Conservation (phyloP, 2,888 invertebrate genomes). For the Ecliptopera silaceata region DNA sequence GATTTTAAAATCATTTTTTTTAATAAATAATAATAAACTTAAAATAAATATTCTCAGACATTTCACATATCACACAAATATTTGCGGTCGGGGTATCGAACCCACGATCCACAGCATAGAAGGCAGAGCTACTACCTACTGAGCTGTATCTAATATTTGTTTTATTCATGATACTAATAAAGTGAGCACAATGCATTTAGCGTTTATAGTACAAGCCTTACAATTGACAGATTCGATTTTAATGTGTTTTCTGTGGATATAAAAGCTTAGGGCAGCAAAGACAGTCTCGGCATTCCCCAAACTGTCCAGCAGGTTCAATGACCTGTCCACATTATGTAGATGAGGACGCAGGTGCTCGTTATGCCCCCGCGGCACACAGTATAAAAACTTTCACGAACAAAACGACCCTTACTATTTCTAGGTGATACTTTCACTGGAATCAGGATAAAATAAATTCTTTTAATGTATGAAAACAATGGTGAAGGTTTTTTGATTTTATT, state of each 20-base stretch:
- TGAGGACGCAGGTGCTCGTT: conserved; percentile 77
- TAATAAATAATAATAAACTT: too few relatives aligned
- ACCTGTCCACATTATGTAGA: conserved; percentile 81
- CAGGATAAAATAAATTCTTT: not conserved
- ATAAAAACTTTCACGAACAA: conserved; percentile 74
- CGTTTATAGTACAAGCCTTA: too few relatives aligned
- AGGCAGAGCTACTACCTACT: too few relatives aligned
- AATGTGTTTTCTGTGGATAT: not conserved
- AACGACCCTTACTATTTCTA: conserved; percentile 74
- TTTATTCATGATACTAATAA: too few relatives aligned
- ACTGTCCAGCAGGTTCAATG: conserved; percentile 70
- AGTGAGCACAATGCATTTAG: too few relatives aligned
- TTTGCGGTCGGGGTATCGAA: too few relatives aligned
- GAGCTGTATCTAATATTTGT: too few relatives aligned
- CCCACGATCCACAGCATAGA: too few relatives aligned
- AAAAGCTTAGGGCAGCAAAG: not conserved
- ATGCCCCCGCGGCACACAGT: conserved; percentile 67
- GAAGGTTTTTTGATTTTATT: not conserved
- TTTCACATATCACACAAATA: too few relatives aligned
- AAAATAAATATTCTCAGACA: too few relatives aligned
- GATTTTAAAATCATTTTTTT: too few relatives aligned
- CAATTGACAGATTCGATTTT: too few relatives aligned
- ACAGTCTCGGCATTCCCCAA: conserved; percentile 38
- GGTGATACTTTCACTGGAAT: conserved; percentile 50
- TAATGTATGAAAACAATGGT: not conserved